Conservation (phyloP, 2,113 vertebrate genomes). For the Mesembrinibis cayennensis region DNA sequence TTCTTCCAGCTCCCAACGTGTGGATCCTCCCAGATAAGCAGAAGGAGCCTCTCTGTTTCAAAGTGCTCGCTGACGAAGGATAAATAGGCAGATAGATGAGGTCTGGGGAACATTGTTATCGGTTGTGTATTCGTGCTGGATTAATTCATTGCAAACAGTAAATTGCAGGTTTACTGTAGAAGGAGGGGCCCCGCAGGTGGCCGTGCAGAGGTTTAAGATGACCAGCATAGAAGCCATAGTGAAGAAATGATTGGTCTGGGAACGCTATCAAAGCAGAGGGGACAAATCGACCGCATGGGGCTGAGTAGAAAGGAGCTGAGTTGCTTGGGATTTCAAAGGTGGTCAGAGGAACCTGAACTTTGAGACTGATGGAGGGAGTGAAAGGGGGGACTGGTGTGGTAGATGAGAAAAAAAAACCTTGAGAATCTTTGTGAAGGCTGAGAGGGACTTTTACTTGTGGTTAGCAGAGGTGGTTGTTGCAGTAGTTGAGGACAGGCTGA, state of each 20-base stretch:
- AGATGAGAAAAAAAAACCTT: not conserved
- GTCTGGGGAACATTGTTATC: not conserved
- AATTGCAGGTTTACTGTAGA: not conserved
- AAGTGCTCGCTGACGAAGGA: not conserved
- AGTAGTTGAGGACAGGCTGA: not conserved
- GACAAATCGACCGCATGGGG: accelerated
- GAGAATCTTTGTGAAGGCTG: not conserved
- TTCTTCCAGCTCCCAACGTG: not conserved
- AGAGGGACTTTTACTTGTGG: not conserved
- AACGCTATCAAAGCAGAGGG: not conserved
- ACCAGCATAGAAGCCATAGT: not conserved
- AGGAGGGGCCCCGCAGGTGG: not conserved
- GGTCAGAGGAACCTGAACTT: not conserved
- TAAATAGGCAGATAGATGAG: not conserved
- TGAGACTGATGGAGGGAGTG: not conserved
- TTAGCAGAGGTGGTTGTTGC: not conserved
- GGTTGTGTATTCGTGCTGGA: not conserved
- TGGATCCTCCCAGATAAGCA: not conserved
- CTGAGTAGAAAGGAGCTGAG: not conserved
- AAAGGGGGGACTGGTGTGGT: not conserved
- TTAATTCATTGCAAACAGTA: not conserved
- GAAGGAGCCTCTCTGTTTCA: not conserved
- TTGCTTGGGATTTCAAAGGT: not conserved
- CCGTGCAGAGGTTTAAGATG: not conserved
- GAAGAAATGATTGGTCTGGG: not conserved